phyloP scores from a whole-genome alignment of 2,113 vertebrate species.

The Bujurquina vittata region DNA sequence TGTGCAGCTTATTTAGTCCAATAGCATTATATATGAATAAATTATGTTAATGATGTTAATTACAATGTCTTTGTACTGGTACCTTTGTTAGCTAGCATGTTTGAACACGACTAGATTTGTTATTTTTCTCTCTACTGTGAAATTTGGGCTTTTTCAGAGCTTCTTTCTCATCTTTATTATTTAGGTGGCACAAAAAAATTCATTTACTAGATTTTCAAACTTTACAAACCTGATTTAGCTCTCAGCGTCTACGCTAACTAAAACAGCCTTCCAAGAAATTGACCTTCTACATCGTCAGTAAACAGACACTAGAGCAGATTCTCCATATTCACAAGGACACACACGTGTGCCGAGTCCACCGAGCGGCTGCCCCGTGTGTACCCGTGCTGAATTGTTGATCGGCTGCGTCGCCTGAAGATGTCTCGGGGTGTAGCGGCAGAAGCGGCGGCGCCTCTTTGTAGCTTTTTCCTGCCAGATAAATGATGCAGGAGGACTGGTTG shows the following conservation, averaged over 20 bases:
- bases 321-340: constrained; percentile 32
- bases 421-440: constrained; percentile 52
- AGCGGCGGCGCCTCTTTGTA: constrained; percentile 20
- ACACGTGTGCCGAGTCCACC: constrained; percentile 37
- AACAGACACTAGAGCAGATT: constrained; percentile 53
- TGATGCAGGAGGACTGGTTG: constrained; percentile 69
- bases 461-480: constrained; percentile 73
- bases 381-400: constrained; percentile 61
- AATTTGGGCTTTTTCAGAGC: not conserved
- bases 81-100: not conserved
- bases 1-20: not conserved
- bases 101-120: not conserved
- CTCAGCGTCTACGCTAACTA: not conserved
- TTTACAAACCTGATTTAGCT: not conserved
- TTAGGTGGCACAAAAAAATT: not conserved
- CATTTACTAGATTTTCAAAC: not conserved
- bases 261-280: constrained; percentile 32
- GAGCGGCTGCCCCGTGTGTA: constrained; percentile 25
- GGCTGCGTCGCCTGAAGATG: constrained; percentile 65
- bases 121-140: not conserved
- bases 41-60: not conserved
- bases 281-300: constrained; percentile 60
- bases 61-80: not conserved
- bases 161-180: accelerated
- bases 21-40: not conserved